Conservation (phyloP, 2,113 vertebrate genomes). For the Rallus limicola region DNA sequence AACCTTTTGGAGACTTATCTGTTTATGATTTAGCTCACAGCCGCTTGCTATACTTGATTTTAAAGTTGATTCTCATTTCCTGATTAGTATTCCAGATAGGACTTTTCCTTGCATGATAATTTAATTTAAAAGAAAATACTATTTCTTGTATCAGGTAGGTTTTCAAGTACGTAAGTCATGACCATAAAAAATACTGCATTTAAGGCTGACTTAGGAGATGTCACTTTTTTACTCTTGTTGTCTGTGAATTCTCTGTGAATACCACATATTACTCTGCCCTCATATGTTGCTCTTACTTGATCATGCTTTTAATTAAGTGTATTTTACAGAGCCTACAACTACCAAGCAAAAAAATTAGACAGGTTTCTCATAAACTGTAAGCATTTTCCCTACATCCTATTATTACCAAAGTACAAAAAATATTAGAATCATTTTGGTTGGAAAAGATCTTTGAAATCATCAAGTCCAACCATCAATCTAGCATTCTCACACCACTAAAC, state of each 20-base stretch:
- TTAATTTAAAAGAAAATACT: not conserved
- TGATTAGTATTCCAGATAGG: not conserved
- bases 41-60: not conserved
- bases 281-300: not conserved
- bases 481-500: too few relatives aligned
- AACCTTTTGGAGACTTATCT: not conserved
- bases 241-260: not conserved
- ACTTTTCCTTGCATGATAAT: not conserved
- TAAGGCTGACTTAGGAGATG: not conserved
- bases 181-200: not conserved
- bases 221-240: not conserved
- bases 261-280: too few relatives aligned
- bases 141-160: not conserved
- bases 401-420: not conserved
- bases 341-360: not conserved
- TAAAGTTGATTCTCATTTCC: not conserved
- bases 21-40: not conserved
- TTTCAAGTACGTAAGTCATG: not conserved
- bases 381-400: not conserved
- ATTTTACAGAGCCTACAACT: not conserved
- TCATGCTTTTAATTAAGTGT: not conserved
- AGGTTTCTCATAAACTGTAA: not conserved
- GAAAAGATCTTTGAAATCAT: too few relatives aligned
- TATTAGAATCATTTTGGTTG: not conserved
- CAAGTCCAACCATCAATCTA: too few relatives aligned